Base-by-base conservation (phyloP, 37 sponge, comb jelly and placozoan genomes). In the Ianthella basta region DNA sequence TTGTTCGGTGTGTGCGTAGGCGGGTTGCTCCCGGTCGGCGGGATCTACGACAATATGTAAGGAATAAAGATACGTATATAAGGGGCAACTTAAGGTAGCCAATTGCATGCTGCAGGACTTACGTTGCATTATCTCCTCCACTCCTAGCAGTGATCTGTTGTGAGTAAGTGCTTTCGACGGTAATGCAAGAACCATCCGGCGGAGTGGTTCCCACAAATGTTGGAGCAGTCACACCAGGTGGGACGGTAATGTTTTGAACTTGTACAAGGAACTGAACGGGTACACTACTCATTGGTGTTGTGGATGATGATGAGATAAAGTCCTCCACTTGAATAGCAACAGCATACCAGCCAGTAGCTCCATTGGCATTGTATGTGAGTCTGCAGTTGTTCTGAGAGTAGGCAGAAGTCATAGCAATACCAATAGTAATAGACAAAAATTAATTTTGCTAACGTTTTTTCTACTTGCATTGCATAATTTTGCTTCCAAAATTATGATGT, bases 111-210 rank as follows among this genome's bases (percentile, higher is more conserved):
- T 37, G 30, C 4, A 38, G 53, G 27, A 83, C 69, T 10, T 75
- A 85, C 85, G 44, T 80, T 24, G 27, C 60, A 57, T 69, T 41
- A 30, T 27, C 36, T 53, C 56, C 38, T 50, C 81, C 70, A 66
- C 38, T 35, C n/a, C 35, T 18, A 33, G 86, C 86, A 44, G 57
- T 56, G 66, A 86, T 64, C 0, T 33, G 32, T 30, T 34, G 34
- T 35, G 13, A 8, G 36, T 34, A 86, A 39, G 86, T 86, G 34
- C 56, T 66, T 16, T 56, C 38, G 40, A 80, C 81, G 3, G 57
- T 33, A 66, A 86, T 61, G 35, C 80, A 86, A 0, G 86, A 80
- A 14, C 69, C 80, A 79, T 80, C 70, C 18, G 69, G 69, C 33
- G 60, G 74, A 32, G 85, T 84, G 19, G 75, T 60, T 15, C 25